These are phyloP conservation scores for Papilio protenor DNA, from an alignment of 2,888 invertebrate genomes.

Conservation along the genomic window DNA sequence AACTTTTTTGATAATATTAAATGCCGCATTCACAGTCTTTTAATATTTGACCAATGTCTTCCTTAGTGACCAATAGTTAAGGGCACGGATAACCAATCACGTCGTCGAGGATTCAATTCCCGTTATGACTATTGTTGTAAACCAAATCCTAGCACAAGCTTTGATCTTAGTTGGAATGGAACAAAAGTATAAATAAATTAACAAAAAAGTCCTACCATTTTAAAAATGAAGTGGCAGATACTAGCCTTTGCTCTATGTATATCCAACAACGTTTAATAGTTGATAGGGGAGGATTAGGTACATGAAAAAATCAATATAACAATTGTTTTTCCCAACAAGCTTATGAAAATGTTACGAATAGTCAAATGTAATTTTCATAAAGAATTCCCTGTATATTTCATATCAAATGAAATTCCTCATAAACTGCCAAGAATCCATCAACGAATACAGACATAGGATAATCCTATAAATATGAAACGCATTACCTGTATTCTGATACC, in stretches of 20 bases:
- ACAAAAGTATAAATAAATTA: too few relatives aligned
- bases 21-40: too few relatives aligned
- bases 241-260: too few relatives aligned
- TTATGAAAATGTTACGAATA: neutral
- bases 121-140: too few relatives aligned
- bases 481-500: neutral
- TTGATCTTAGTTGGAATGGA: too few relatives aligned
- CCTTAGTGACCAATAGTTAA: too few relatives aligned
- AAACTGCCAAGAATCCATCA: constrained; percentile 35
- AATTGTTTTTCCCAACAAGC: neutral
- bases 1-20: too few relatives aligned
- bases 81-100: too few relatives aligned
- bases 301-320: neutral
- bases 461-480: constrained; percentile 25
- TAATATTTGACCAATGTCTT: too few relatives aligned
- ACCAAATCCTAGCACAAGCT: too few relatives aligned
- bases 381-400: constrained; percentile 3
- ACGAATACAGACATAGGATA: constrained; percentile 17
- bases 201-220: too few relatives aligned
- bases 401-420: constrained; percentile 26
- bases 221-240: neutral
- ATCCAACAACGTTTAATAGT: neutral
- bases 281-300: neutral
- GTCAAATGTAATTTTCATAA: constrained; percentile 1
- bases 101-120: too few relatives aligned